These are phyloP conservation scores for Elanoides forficatus DNA, from an alignment of 2,113 vertebrate genomes.

Conservation along the genomic window DNA sequence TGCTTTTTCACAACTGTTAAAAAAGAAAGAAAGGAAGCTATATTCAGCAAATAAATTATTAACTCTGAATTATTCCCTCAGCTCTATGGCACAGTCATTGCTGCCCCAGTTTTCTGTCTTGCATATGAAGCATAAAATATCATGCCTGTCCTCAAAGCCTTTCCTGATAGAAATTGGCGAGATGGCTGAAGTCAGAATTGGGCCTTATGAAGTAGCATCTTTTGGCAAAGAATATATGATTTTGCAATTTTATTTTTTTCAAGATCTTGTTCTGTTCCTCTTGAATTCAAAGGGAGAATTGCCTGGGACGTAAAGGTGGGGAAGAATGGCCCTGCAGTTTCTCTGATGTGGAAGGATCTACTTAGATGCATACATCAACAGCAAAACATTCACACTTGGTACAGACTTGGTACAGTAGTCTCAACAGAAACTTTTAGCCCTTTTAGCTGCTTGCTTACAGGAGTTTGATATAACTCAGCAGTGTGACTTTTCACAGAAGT, in stretches of 20 bases:
- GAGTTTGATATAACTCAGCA: not conserved
- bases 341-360: not conserved
- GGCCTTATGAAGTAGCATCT: not conserved
- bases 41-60: constrained; percentile 60
- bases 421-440: not conserved
- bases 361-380: not conserved
- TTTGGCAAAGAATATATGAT: not conserved
- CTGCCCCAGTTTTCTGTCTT: constrained; percentile 50
- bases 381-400: not conserved
- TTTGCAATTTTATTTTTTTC: not conserved
- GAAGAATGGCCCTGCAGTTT: not conserved
- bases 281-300: not conserved
- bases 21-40: constrained; percentile 20
- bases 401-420: not conserved
- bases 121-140: constrained; percentile 11
- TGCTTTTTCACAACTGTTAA: constrained; percentile 11
- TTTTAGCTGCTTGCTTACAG: not conserved
- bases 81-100: constrained; percentile 6
- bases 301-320: not conserved
- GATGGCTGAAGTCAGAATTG: not conserved
- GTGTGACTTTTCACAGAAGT: not conserved
- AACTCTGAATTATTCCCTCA: constrained; percentile 52
- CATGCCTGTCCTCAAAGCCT: not conserved
- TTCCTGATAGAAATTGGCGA: not conserved
- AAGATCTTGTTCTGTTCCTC: not conserved